These are phyloP conservation scores for Spermophilus dauricus DNA, from an alignment of 2,113 vertebrate genomes.

Conservation along the genomic window DNA sequence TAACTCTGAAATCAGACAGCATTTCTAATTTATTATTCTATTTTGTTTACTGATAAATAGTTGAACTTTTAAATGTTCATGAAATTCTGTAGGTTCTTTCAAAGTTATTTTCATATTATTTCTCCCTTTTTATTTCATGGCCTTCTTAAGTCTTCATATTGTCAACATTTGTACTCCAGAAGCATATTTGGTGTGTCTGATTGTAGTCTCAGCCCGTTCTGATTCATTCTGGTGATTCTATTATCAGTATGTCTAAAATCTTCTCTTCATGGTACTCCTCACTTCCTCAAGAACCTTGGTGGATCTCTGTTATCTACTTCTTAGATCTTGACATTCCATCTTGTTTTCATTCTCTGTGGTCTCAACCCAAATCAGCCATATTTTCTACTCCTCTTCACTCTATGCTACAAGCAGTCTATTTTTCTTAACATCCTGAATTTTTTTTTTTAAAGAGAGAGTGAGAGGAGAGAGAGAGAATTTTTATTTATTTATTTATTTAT, in stretches of 20 bases:
- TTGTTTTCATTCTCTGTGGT: slow-evolving; percentile 17
- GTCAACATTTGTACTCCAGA: background rate
- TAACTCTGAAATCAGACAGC: slow-evolving; percentile 52
- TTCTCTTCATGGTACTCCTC: background rate
- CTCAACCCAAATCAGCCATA: background rate
- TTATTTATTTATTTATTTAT: too few species aligned
- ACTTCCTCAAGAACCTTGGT: background rate
- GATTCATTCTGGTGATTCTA: background rate
- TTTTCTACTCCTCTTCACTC: background rate
- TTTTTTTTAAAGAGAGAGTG: too few species aligned
- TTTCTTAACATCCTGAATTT: slow-evolving; percentile 36
- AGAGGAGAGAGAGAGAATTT: too few species aligned
- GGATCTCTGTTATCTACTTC: background rate
- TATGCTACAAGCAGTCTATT: background rate
- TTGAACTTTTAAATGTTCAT: slow-evolving; percentile 43
- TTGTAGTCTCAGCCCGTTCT: background rate
- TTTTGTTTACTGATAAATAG: background rate
- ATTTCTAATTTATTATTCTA: slow-evolving; percentile 19
- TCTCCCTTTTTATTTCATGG: background rate
- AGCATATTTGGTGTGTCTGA: background rate
- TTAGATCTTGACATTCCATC: background rate
- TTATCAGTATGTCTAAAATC: background rate
- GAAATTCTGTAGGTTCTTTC: background rate
- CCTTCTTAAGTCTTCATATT: slow-evolving; percentile 19
- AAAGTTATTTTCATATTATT: slow-evolving; percentile 22